phyloP scores from a whole-genome alignment of 2,888 invertebrate genomes.

The Catonia carolina region DNA sequence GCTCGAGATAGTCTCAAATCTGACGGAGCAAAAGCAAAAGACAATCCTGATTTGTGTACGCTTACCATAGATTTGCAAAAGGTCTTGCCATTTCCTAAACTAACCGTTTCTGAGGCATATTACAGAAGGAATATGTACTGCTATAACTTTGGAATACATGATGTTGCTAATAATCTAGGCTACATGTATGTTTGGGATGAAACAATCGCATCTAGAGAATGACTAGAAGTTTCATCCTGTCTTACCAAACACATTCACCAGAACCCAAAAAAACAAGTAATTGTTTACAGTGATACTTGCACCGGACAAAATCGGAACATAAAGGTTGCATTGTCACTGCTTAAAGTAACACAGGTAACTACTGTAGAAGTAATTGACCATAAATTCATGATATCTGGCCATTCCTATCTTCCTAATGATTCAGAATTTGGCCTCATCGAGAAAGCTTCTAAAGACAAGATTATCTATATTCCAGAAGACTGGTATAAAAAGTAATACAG shows the following conservation, averaged over 20 bases:
- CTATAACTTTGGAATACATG: conserved; percentile 20
- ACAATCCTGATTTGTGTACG: conserved; percentile 19
- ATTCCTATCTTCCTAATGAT: conserved; percentile 18
- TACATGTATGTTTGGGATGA: conserved; percentile 19
- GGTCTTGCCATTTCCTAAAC: conserved; percentile 16
- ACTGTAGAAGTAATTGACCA: conserved; percentile 19
- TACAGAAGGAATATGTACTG: conserved; percentile 21
- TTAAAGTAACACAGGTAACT: conserved; percentile 18
- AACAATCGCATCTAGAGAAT: conserved; percentile 14
- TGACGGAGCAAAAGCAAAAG: conserved; percentile 7
- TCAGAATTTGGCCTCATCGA: conserved; percentile 18
- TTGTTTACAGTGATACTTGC: conserved; percentile 21
- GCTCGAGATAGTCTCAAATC: conserved; percentile 15
- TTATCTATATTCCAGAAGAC: conserved; percentile 12
- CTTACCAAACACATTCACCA: conserved; percentile 16
- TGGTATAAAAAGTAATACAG: conserved; percentile 16
- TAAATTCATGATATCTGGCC: conserved; percentile 19
- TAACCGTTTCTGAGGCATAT: conserved; percentile 20
- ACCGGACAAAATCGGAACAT: conserved; percentile 18
- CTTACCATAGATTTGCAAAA: conserved; percentile 21
- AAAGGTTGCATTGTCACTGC: conserved; percentile 9
- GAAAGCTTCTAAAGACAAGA: conserved; percentile 11
- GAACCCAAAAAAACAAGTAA: conserved; percentile 14
- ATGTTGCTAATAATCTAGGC: conserved; percentile 3
- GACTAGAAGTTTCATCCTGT: conserved; percentile 20